These are phyloP conservation scores for Lasioglossum villosulum DNA, from an alignment of 2,888 invertebrate species.

Conservation along the genomic window DNA sequence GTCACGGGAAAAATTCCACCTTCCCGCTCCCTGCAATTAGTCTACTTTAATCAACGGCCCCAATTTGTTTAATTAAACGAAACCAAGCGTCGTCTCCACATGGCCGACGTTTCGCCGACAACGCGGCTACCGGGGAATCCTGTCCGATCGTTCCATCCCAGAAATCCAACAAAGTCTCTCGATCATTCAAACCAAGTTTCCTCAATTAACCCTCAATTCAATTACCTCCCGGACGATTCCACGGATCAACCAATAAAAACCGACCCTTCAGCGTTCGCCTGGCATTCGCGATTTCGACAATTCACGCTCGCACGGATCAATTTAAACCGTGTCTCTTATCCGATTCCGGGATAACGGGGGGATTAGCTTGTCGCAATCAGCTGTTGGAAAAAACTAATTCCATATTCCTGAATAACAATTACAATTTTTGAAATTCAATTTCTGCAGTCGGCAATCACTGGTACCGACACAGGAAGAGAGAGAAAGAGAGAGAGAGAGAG, in stretches of 20 bases:
- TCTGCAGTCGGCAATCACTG: neutral
- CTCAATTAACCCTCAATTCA: slow-evolving; percentile 14
- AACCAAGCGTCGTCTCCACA: slow-evolving; percentile 8
- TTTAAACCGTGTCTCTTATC: neutral
- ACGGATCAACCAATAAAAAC: slow-evolving; percentile 12
- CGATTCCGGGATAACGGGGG: neutral
- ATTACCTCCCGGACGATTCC: neutral
- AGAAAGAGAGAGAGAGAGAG: no score
- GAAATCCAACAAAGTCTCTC: slow-evolving; percentile 13
- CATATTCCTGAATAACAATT: neutral
- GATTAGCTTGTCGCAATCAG: neutral
- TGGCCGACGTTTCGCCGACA: neutral
- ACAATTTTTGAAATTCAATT: slow-evolving; percentile 1
- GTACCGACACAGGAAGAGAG: neutral
- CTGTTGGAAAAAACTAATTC: neutral
- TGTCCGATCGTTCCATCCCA: slow-evolving; percentile 3
- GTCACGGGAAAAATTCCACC: slow-evolving; percentile 1
- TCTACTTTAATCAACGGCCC: neutral
- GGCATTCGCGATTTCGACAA: neutral
- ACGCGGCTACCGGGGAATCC: neutral
- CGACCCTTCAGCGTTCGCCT: neutral
- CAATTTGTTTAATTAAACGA: slow-evolving; percentile 17
- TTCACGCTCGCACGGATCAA: neutral
- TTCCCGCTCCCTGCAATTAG: neutral
- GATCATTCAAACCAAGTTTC: slow-evolving; percentile 10